Evolutionary conservation across 2,113 vertebrate species (phyloP).

Genomic region (Pseudopipra pipra): DNA sequence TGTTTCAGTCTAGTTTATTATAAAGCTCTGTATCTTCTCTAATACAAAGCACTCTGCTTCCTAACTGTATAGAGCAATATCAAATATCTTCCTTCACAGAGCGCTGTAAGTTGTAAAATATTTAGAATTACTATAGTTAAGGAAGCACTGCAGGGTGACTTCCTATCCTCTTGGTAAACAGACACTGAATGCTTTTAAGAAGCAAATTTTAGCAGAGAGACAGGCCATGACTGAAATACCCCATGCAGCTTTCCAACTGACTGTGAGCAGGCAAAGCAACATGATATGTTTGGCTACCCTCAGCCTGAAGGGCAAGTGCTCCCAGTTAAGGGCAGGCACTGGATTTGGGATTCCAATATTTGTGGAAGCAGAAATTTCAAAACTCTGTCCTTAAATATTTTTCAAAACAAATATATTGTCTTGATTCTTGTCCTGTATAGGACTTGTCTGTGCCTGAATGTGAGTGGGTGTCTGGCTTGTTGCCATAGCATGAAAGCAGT

Average conservation of each 20-base stretch:
- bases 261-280: conserved; percentile 1
- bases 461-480: not conserved
- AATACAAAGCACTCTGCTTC: not conserved
- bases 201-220: not conserved
- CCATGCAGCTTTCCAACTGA: not conserved
- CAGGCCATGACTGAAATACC: not conserved
- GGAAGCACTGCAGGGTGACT: not conserved
- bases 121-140: not conserved
- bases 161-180: not conserved
- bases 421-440: not conserved
- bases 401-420: not conserved
- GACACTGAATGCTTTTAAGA: not conserved
- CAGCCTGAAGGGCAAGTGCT: conserved; percentile 25
- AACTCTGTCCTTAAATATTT: not conserved
- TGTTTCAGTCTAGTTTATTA: not conserved
- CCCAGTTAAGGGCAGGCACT: not conserved
- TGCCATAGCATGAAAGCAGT: not conserved
- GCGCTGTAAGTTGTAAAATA: conserved; percentile 1
- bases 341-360: not conserved
- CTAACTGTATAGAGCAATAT: not conserved
- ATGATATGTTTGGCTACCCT: not conserved
- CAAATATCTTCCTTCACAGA: not conserved
- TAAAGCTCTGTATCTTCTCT: not conserved
- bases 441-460: not conserved
- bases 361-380: conserved; percentile 3